A percentile compares a stretch with the other conserved stretches of the same genome.
These are phyloP conservation scores for Grallaria varia DNA, from an alignment of 2,113 vertebrate genomes.

Conservation along the genomic window DNA sequence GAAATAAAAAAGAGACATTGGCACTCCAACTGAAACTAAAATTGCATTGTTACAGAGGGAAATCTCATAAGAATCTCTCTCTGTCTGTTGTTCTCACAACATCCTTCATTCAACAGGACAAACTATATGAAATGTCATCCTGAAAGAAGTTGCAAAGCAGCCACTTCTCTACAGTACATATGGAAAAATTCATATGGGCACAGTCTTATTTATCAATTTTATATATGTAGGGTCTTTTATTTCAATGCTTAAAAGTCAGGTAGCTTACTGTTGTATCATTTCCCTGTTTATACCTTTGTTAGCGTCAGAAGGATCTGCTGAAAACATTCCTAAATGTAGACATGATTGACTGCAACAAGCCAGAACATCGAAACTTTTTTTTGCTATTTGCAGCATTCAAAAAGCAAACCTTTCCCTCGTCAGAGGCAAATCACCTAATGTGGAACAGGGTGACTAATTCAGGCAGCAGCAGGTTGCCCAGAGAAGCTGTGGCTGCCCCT, in stretches of 20 bases:
- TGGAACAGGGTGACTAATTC: not conserved
- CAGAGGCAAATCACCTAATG: not conserved
- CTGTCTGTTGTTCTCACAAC: accelerated
- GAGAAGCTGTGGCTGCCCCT: not conserved
- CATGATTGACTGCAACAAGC: not conserved
- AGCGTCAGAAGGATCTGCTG: not conserved
- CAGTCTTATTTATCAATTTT: not conserved
- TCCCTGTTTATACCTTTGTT: not conserved
- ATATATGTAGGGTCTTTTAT: accelerated
- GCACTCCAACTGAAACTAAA: not conserved
- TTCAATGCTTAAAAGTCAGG: not conserved
- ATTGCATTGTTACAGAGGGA: not conserved
- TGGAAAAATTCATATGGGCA: not conserved
- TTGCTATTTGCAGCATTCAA: not conserved
- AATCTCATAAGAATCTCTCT: not conserved
- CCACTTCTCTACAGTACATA: not conserved
- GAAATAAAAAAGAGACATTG: not conserved
- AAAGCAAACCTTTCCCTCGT: not conserved
- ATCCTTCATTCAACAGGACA: not conserved
- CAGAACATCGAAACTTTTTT: not conserved
- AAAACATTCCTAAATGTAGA: not conserved
- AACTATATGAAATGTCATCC: not conserved
- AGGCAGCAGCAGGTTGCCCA: not conserved
- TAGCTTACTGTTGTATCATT: not conserved
- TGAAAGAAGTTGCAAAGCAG: not conserved